Conservation (phyloP, 2,797 vertebrate species). For the Sebastes goodei region DNA sequence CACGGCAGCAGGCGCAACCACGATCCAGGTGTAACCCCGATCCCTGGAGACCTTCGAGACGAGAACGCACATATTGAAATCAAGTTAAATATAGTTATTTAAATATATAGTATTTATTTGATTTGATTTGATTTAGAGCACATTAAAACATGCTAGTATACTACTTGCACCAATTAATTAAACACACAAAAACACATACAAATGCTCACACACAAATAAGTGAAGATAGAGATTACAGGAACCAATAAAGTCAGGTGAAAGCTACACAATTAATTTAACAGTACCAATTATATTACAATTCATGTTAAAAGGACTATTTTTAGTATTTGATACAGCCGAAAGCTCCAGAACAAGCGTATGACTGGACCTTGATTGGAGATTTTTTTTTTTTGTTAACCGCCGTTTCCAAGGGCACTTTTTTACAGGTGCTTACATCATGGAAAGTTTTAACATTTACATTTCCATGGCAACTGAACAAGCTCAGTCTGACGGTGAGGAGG, state of each 20-base stretch:
- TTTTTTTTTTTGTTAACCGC: neutral
- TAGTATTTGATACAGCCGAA: neutral
- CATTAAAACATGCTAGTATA: neutral
- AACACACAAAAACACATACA: neutral
- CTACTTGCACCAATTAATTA: neutral
- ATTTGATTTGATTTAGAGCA: neutral
- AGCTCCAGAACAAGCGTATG: neutral
- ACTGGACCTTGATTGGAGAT: too few species aligned
- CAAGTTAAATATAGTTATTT: too few species aligned
- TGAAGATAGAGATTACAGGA: neutral
- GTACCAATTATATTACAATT: neutral
- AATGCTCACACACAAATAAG: neutral
- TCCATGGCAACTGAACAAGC: constrained; percentile 29
- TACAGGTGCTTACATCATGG: neutral
- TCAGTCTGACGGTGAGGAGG: neutral
- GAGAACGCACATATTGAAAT: too few species aligned
- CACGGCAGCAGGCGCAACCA: too few species aligned
- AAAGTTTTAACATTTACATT: constrained; percentile 4
- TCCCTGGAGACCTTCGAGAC: too few species aligned
- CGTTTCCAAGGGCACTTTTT: neutral
- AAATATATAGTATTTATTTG: neutral
- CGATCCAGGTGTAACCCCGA: too few species aligned
- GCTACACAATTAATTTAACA: neutral
- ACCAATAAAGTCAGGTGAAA: neutral
- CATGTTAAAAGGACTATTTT: neutral